These are phyloP conservation scores for Homalodisca vitripennis DNA, from an alignment of 1,140 invertebrate species.

Conservation along the genomic window DNA sequence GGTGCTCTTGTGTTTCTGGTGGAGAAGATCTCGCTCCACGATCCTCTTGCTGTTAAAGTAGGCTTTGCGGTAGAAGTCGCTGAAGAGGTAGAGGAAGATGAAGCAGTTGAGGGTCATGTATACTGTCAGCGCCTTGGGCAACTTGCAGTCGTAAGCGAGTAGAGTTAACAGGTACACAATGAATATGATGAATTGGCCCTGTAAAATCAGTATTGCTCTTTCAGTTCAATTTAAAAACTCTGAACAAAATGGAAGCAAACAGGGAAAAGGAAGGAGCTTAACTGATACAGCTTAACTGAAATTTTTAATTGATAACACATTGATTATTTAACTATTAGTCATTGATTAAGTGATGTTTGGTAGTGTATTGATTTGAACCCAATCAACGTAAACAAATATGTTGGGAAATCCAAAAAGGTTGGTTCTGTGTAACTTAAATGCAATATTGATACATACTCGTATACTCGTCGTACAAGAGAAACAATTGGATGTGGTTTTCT, in stretches of 20 bases:
- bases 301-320: background rate
- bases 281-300: background rate
- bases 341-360: too few relatives aligned
- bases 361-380: too few relatives aligned
- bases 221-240: background rate
- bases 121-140: slow-evolving; percentile 45
- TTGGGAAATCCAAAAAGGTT: too few relatives aligned
- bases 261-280: background rate
- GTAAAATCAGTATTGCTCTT: too few relatives aligned
- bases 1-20: background rate
- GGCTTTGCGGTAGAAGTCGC: slow-evolving; percentile 50
- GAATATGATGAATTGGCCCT: slow-evolving; percentile 43
- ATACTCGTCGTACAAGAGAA: too few relatives aligned
- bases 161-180: slow-evolving; percentile 41
- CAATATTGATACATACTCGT: too few relatives aligned
- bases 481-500: too few relatives aligned
- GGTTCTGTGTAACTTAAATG: too few relatives aligned
- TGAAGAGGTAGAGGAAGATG: slow-evolving; percentile 45
- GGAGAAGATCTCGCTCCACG: background rate
- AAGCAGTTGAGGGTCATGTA: slow-evolving; percentile 47
- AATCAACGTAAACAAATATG: too few relatives aligned
- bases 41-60: slow-evolving; percentile 44
- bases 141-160: slow-evolving; percentile 42
- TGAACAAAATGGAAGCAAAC: background rate
- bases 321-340: background rate